A percentile compares a stretch with the other conserved stretches of the same genome.
Evolutionary conservation across 2,797 vertebrate genomes (phyloP).

Genomic region (Tarsius wallacei): DNA sequence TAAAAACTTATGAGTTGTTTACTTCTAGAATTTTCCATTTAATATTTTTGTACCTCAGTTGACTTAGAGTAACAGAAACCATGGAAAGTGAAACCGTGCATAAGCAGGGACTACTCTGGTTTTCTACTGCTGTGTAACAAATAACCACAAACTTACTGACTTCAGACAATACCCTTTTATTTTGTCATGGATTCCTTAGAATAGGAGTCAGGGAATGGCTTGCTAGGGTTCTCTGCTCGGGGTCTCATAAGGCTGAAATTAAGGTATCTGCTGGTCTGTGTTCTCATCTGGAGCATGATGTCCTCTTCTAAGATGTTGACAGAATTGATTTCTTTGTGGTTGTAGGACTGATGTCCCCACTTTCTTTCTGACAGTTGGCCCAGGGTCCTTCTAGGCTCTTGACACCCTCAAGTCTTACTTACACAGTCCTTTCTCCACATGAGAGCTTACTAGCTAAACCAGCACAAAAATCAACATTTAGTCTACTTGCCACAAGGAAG

Average conservation of each 20-base stretch:
- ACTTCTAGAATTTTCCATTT: neutral
- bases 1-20: neutral
- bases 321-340: neutral
- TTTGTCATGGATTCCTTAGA: neutral
- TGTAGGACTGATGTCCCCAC: neutral
- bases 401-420: neutral
- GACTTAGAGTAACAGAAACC: neutral
- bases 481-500: neutral
- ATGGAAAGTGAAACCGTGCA: neutral
- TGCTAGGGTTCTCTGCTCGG: neutral
- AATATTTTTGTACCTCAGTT: neutral
- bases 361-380: neutral
- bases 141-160: neutral
- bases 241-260: neutral
- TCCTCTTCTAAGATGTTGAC: neutral
- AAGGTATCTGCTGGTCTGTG: neutral
- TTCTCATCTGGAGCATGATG: neutral
- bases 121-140: conserved; percentile 37
- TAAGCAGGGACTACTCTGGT: neutral
- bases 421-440: neutral
- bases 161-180: neutral
- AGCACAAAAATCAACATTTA: neutral
- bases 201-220: neutral
- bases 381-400: neutral
- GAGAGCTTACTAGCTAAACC: neutral